A percentile compares a stretch with the other conserved stretches of the same genome.
phyloP scores from a whole-genome alignment of 2,113 vertebrate genomes.

The Phrynocephalus versicolor region DNA sequence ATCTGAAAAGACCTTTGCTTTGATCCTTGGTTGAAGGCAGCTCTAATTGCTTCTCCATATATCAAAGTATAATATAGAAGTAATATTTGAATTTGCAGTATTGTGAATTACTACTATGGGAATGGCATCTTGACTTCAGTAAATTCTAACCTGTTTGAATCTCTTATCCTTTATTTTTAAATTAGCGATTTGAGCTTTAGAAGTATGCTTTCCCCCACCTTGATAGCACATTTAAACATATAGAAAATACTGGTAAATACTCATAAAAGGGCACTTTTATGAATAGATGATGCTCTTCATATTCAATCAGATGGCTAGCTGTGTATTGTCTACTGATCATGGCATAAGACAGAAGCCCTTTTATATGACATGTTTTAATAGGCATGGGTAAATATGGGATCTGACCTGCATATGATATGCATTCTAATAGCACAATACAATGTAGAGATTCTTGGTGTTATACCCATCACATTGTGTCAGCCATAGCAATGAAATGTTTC shows the following conservation, averaged over 20 bases:
- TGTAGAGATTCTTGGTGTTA: background rate
- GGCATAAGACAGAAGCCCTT: too few relatives aligned
- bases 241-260: background rate
- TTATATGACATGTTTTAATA: too few relatives aligned
- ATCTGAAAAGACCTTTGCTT: background rate
- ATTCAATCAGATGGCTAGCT: background rate
- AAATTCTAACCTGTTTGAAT: background rate
- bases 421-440: background rate
- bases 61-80: background rate
- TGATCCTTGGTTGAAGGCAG: background rate
- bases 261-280: background rate
- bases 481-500: background rate
- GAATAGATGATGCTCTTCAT: background rate
- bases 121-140: background rate
- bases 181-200: background rate
- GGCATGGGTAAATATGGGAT: too few relatives aligned
- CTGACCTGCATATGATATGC: too few relatives aligned
- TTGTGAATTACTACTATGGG: background rate
- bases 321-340: background rate
- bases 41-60: background rate
- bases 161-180: background rate
- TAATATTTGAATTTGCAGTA: background rate
- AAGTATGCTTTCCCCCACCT: too few relatives aligned
- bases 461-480: background rate
- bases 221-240: background rate